phyloP scores from a whole-genome alignment of 1,140 invertebrate species.

The Lethocerus indicus region DNA sequence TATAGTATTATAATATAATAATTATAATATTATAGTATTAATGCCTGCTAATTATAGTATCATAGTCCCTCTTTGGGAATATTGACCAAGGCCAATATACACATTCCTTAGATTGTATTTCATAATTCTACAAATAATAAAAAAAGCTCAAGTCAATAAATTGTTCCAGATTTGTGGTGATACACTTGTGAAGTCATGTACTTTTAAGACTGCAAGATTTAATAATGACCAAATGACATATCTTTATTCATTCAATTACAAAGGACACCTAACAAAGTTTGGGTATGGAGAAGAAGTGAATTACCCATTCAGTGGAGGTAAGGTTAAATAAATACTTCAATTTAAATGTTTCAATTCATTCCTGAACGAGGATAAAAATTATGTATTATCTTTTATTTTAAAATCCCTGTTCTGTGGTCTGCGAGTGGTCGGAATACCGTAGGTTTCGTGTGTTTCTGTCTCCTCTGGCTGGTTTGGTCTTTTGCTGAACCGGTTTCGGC shows the following conservation, averaged over 20 bases:
- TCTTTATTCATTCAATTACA: slow-evolving; percentile 21
- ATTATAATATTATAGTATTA: no score
- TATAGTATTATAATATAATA: no score
- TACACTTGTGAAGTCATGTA: slow-evolving; percentile 19
- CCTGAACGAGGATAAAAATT: not conserved
- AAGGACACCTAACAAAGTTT: slow-evolving; percentile 19
- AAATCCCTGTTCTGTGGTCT: not conserved
- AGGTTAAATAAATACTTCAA: not conserved
- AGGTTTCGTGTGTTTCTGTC: no score
- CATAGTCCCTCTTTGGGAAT: no score
- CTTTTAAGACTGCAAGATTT: slow-evolving; percentile 14
- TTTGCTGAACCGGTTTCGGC: no score
- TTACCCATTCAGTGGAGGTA: slow-evolving; percentile 19
- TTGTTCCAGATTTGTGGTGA: slow-evolving; percentile 19
- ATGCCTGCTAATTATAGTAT: no score
- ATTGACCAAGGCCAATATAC: no score
- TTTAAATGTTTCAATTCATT: not conserved
- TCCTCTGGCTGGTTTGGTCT: no score
- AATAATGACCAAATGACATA: slow-evolving; percentile 15
- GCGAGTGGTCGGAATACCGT: no score
- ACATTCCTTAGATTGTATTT: no score
- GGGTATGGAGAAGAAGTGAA: slow-evolving; percentile 17
- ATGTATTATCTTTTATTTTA: not conserved
- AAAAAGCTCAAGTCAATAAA: no score
- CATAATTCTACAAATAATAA: no score